A percentile compares a stretch with the other conserved stretches of the same genome.
These are phyloP conservation scores for Acanthisitta chloris DNA, from an alignment of 2,113 vertebrate species.

Conservation along the genomic window DNA sequence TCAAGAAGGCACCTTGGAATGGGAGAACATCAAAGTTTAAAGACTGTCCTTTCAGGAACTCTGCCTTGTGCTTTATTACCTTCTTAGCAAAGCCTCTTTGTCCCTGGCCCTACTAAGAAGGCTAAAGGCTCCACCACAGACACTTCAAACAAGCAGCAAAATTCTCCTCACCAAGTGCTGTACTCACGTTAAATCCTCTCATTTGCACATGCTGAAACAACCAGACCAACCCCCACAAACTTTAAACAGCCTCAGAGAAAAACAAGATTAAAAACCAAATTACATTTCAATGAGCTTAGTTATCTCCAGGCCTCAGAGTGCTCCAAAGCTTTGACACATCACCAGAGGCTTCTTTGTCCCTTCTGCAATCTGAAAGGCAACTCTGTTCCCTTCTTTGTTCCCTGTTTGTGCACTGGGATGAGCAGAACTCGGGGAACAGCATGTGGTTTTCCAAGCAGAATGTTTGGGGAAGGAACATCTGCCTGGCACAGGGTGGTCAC, in stretches of 20 bases:
- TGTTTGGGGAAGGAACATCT: background rate
- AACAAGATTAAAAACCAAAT: background rate
- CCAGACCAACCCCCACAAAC: background rate
- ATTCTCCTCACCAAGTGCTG: background rate
- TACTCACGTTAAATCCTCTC: background rate
- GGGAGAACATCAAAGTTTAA: background rate
- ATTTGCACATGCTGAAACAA: background rate
- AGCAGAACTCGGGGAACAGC: background rate
- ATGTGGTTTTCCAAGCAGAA: background rate
- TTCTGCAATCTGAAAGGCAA: background rate
- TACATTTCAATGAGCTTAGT: background rate
- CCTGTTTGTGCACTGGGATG: background rate
- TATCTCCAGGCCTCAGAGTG: background rate
- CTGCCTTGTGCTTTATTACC: background rate
- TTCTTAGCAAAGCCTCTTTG: background rate
- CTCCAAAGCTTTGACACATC: background rate
- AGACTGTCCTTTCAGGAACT: background rate
- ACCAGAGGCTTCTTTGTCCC: background rate
- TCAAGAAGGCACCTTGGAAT: background rate
- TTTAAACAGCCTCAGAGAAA: background rate
- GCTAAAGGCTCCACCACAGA: background rate
- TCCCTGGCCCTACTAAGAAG: background rate
- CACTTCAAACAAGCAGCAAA: slow-evolving; percentile 7
- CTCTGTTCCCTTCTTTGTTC: background rate
- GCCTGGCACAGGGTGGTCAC: background rate